phyloP scores from a whole-genome alignment of 1,140 invertebrate genomes.

The Drosophila orosa region DNA sequence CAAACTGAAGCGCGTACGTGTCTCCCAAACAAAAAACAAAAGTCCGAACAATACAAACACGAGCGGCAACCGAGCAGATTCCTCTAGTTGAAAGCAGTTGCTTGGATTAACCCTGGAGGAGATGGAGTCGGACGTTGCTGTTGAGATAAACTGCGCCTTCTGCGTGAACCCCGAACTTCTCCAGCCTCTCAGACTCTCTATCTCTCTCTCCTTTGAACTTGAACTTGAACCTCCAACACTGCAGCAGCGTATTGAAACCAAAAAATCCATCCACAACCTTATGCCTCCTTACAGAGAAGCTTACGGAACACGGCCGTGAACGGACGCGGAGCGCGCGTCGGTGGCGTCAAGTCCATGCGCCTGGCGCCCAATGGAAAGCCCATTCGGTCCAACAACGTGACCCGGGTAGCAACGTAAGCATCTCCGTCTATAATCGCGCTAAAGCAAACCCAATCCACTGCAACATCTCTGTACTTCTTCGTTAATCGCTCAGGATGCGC shows the following conservation, averaged over 20 bases:
- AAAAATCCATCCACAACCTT: constrained; percentile 75
- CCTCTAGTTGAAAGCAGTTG: constrained; percentile 35
- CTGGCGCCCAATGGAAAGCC: constrained; percentile 75
- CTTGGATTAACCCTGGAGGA: constrained; percentile 21
- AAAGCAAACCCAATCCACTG: constrained; percentile 43
- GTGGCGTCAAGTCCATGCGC: constrained; percentile 67
- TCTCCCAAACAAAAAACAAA: constrained; percentile 49
- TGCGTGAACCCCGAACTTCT: constrained; percentile 37
- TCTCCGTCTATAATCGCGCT: constrained; percentile 45
- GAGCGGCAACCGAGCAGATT: constrained; percentile 28
- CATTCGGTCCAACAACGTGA: constrained; percentile 71
- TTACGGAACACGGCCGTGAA: constrained; percentile 64
- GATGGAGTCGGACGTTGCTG: constrained; percentile 31
- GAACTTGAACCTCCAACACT: constrained; percentile 38
- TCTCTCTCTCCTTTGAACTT: constrained; percentile 51
- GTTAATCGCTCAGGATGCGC: constrained; percentile 74
- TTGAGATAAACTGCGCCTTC: constrained; percentile 37
- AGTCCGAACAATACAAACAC: constrained; percentile 36
- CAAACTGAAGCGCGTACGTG: constrained; percentile 83
- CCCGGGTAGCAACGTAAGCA: constrained; percentile 83
- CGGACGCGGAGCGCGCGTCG: constrained; percentile 52
- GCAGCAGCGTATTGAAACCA: constrained; percentile 50
- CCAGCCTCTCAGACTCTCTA: constrained; percentile 51
- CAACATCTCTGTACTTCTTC: constrained; percentile 68
- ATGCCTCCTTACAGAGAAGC: constrained; percentile 84